Conservation (phyloP, 2,888 invertebrate species). For the Podabrus alpinus region DNA sequence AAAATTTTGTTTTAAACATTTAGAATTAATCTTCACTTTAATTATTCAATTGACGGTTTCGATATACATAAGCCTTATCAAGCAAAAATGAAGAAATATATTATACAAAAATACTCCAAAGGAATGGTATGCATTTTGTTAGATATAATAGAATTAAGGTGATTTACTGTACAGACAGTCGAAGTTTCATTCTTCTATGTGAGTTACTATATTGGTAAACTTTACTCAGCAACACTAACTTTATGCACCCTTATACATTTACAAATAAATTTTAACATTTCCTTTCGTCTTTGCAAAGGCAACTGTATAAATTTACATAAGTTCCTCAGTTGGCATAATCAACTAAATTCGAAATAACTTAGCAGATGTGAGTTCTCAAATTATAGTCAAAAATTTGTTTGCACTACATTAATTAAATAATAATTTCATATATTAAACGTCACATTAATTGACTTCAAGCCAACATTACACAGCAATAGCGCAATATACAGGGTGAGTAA, state of each 20-base stretch:
- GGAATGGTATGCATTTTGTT: neutral
- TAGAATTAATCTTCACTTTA: neutral
- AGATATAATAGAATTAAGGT: conserved; percentile 2
- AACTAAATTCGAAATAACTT: conserved; percentile 18
- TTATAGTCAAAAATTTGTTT: conserved; percentile 17
- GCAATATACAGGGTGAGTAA: neutral
- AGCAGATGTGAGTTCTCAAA: conserved; percentile 22
- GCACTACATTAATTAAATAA: neutral
- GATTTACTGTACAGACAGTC: neutral
- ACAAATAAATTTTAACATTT: conserved; percentile 21
- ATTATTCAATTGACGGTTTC: neutral
- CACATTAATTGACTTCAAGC: neutral
- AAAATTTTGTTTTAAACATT: neutral
- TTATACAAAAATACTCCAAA: neutral
- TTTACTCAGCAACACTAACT: neutral
- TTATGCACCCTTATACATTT: conserved; percentile 4
- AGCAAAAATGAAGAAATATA: neutral
- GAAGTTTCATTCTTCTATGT: neutral
- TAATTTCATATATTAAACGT: neutral
- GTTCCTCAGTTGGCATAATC: conserved; percentile 18
- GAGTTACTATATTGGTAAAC: conserved; percentile 2
- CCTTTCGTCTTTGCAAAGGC: conserved; percentile 22
- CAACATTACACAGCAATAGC: neutral
- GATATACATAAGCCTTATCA: neutral
- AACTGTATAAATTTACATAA: conserved; percentile 24